Evolutionary conservation across 2,797 vertebrate species (phyloP).

Genomic region (Dermochelys coriacea): DNA sequence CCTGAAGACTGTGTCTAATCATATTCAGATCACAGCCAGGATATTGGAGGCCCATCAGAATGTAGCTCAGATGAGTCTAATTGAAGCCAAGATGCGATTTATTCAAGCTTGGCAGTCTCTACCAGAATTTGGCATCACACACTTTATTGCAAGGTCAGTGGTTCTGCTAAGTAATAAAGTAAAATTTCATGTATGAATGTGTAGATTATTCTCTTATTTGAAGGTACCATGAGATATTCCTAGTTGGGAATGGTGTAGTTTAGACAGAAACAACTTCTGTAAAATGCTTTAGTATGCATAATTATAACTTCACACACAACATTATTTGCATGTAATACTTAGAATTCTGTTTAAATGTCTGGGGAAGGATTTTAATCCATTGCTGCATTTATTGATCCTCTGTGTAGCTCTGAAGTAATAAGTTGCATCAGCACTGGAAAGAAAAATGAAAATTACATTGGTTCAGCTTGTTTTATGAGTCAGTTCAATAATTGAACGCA

Average conservation of each 20-base stretch:
- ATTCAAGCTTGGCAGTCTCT: conserved; percentile 99
- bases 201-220: fast-evolving
- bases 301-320: not conserved
- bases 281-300: not conserved
- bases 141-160: conserved; percentile 95
- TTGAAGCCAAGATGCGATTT: conserved; percentile 98
- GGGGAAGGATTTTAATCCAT: not conserved
- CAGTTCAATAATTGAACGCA: fast-evolving
- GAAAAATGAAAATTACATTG: fast-evolving
- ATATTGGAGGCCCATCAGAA: conserved; percentile 99
- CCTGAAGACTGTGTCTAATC: conserved; percentile 53
- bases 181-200: fast-evolving
- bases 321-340: not conserved
- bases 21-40: conserved; percentile 91
- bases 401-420: not conserved
- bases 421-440: fast-evolving
- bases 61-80: conserved; percentile 98
- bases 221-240: too few species aligned
- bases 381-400: not conserved
- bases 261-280: not conserved
- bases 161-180: not conserved
- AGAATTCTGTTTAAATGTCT: not conserved
- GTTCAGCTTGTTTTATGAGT: fast-evolving
- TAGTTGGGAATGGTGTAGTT: not conserved
- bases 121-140: conserved; percentile 97